phyloP scores from a whole-genome alignment of 2,888 invertebrate genomes.

The Euclidia mi region DNA sequence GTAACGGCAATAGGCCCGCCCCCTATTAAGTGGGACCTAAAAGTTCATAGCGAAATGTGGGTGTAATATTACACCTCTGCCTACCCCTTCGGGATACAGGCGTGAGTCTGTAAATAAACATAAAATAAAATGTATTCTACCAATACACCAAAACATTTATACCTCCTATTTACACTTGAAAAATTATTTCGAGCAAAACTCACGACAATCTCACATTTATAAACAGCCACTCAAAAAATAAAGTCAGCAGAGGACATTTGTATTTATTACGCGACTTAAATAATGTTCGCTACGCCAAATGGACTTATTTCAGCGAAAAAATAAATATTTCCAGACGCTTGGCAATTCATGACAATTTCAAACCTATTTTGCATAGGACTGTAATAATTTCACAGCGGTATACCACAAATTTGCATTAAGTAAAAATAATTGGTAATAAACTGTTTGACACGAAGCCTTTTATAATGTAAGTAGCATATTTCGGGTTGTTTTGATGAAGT shows the following conservation, averaged over 20 bases:
- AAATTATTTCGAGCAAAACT: too few species aligned
- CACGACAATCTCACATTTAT: neutral
- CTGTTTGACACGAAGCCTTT: neutral
- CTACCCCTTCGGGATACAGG: too few species aligned
- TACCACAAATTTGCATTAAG: slow-evolving; percentile 22
- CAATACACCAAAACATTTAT: too few species aligned
- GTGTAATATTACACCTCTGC: too few species aligned
- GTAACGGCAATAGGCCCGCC: too few species aligned
- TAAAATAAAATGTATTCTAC: too few species aligned
- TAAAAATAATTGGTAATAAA: slow-evolving; percentile 14
- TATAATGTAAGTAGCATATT: neutral
- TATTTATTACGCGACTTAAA: neutral
- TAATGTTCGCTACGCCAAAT: slow-evolving; percentile 5
- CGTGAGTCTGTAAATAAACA: too few species aligned
- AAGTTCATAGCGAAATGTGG: too few species aligned
- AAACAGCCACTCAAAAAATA: neutral
- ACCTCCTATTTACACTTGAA: too few species aligned
- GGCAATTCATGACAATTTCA: slow-evolving; percentile 39
- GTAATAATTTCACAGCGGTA: slow-evolving; percentile 13
- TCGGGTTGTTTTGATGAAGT: neutral
- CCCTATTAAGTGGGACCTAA: too few species aligned
- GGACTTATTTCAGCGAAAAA: slow-evolving; percentile 8
- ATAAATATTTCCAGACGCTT: slow-evolving; percentile 2
- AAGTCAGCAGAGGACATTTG: neutral
- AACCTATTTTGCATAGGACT: slow-evolving; percentile 35